Percentiles rank a stretch among this genome's conserved stretches.
phyloP scores from a whole-genome alignment of 2,113 vertebrate genomes.

The Suricata suricatta region DNA sequence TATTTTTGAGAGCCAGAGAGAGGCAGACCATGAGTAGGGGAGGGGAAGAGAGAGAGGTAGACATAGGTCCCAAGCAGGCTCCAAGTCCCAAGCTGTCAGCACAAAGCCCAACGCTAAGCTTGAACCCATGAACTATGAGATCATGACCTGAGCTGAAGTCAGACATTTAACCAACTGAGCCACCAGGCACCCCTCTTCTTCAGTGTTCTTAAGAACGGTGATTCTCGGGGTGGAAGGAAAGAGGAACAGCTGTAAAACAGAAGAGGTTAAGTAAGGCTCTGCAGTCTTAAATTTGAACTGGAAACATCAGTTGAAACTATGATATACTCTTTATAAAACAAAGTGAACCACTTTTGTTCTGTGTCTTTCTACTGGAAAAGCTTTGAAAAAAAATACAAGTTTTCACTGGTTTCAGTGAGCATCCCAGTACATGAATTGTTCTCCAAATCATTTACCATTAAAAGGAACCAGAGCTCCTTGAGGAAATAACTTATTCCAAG shows the following conservation, averaged over 20 bases:
- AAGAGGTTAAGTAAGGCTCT: neutral
- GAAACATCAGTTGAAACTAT: neutral
- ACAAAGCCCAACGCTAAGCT: too few species aligned
- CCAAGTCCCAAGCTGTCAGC: too few species aligned
- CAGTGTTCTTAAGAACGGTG: neutral
- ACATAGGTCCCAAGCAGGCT: too few species aligned
- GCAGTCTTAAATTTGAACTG: neutral
- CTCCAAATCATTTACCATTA: neutral
- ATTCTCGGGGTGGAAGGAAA: neutral
- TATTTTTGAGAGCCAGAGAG: too few species aligned
- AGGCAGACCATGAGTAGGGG: too few species aligned
- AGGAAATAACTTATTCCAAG: neutral
- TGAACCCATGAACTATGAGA: too few species aligned
- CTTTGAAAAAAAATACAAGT: neutral
- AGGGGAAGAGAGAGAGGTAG: too few species aligned
- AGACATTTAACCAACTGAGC: too few species aligned
- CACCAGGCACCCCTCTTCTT: too few species aligned
- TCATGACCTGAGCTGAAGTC: too few species aligned
- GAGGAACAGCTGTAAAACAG: neutral
- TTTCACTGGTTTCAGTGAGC: neutral
- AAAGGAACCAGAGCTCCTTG: neutral
- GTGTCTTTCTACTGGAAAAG: neutral
- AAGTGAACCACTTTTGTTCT: neutral
- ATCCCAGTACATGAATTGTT: neutral
- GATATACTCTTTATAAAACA: neutral